Percentiles rank a stretch among this genome's conserved stretches.
Conservation (phyloP, 2,888 invertebrate species). For the Tridacna gigas region DNA sequence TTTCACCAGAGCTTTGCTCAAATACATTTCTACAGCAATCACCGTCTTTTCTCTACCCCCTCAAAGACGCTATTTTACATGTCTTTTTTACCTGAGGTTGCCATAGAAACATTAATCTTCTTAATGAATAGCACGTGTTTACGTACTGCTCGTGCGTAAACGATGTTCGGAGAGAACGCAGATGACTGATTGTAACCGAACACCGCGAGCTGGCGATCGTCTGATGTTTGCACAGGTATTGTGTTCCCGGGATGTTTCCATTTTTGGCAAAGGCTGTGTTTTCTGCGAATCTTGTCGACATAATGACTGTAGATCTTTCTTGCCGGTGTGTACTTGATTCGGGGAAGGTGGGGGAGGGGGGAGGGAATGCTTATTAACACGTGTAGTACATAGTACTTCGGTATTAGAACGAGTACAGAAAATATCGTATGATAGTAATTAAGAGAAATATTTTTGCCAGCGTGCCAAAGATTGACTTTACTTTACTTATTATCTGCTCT, state of each 20-base stretch:
- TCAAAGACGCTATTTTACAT: constrained; percentile 9
- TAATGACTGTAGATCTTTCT: background rate
- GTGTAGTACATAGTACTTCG: background rate
- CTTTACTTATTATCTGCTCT: background rate
- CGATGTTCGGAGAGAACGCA: constrained; percentile 12
- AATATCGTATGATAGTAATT: constrained; percentile 12
- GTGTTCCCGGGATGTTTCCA: constrained; percentile 34
- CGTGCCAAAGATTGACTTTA: background rate
- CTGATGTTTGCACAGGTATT: constrained; percentile 10
- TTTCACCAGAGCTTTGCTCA: no score
- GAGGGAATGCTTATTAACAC: no score
- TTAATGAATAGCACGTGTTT: constrained; percentile 57
- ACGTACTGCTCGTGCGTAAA: constrained; percentile 13
- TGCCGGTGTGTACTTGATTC: background rate
- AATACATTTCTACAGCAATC: background rate
- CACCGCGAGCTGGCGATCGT: constrained; percentile 11
- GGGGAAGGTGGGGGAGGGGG: constrained; percentile 1
- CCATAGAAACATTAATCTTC: constrained; percentile 53
- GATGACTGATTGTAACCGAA: constrained; percentile 36
- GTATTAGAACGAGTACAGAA: background rate
- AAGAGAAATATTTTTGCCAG: background rate
- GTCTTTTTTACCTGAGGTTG: constrained; percentile 52
- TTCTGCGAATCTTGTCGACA: background rate
- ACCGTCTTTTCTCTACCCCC: background rate
- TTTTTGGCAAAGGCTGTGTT: constrained; percentile 44